Conservation (phyloP, 2,888 invertebrate species). For the Globia sparganii region DNA sequence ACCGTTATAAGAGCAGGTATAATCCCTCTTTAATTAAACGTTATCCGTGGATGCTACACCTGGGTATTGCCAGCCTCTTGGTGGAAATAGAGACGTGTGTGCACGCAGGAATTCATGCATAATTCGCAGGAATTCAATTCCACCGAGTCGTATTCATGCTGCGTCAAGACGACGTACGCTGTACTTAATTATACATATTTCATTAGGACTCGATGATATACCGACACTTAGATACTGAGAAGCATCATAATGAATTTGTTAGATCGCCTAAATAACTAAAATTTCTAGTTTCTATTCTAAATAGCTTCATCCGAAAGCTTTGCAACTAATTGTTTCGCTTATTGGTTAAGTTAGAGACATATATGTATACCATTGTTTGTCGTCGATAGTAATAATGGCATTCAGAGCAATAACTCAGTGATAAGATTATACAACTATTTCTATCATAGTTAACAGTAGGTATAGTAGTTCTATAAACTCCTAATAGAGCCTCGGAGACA, state of each 20-base stretch:
- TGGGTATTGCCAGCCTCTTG: slow-evolving; percentile 31
- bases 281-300: slow-evolving; percentile 4
- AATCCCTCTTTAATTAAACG: slow-evolving; percentile 40
- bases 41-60: slow-evolving; percentile 20
- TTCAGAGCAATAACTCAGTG: background rate
- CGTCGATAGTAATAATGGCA: slow-evolving; percentile 1
- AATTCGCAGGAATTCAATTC: slow-evolving; percentile 40
- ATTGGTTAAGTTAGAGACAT: slow-evolving; percentile 14
- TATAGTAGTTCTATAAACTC: slow-evolving; percentile 14
- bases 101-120: slow-evolving; percentile 59
- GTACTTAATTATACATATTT: slow-evolving; percentile 48
- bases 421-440: slow-evolving; percentile 39
- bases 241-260: slow-evolving; percentile 36
- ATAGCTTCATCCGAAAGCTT: slow-evolving; percentile 28
- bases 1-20: background rate
- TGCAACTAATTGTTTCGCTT: slow-evolving; percentile 37
- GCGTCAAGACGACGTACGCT: slow-evolving; percentile 32
- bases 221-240: slow-evolving; percentile 11
- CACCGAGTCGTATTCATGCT: slow-evolving; percentile 43
- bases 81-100: slow-evolving; percentile 45
- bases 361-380: background rate
- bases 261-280: slow-evolving; percentile 11
- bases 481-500: slow-evolving; percentile 10
- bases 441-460: slow-evolving; percentile 5
- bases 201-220: slow-evolving; percentile 40